These are phyloP conservation scores for Baronia brevicornis DNA, from an alignment of 2,888 invertebrate genomes.

Conservation along the genomic window DNA sequence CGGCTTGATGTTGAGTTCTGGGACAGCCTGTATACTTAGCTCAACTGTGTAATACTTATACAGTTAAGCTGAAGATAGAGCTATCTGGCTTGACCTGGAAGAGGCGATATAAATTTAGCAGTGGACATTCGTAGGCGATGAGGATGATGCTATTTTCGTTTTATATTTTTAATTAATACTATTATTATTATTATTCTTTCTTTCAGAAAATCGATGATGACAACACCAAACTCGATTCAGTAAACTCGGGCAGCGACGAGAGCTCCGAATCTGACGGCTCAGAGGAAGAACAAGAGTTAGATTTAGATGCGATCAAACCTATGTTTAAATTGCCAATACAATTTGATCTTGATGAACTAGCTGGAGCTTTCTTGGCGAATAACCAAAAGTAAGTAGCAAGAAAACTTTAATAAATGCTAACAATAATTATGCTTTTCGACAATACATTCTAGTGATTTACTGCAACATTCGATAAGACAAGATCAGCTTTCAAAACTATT, in stretches of 20 bases:
- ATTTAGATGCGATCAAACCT: conserved; percentile 75
- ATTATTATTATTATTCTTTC: conserved; percentile 3
- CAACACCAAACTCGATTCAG: conserved; percentile 41
- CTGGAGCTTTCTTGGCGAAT: conserved; percentile 82
- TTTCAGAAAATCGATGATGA: conserved; percentile 67
- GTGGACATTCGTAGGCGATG: too few relatives aligned
- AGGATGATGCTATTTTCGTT: too few relatives aligned
- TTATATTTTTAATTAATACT: too few relatives aligned
- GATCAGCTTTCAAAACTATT: too few relatives aligned
- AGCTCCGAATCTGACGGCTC: conserved; percentile 75
- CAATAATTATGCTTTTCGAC: neutral
- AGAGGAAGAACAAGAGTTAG: conserved; percentile 76
- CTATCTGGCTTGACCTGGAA: too few relatives aligned
- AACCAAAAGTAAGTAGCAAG: conserved; percentile 79
- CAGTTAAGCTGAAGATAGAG: too few relatives aligned
- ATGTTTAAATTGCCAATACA: conserved; percentile 85
- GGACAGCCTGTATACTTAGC: too few relatives aligned
- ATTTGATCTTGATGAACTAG: conserved; percentile 88
- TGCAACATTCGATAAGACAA: too few relatives aligned
- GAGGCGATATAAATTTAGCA: too few relatives aligned
- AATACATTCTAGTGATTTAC: neutral
- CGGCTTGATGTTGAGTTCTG: too few relatives aligned
- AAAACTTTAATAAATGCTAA: too few relatives aligned
- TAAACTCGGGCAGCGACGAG: conserved; percentile 55
- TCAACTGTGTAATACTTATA: too few relatives aligned